phyloP scores from a whole-genome alignment of 2,888 invertebrate genomes.

The Drosophila picticornis region DNA sequence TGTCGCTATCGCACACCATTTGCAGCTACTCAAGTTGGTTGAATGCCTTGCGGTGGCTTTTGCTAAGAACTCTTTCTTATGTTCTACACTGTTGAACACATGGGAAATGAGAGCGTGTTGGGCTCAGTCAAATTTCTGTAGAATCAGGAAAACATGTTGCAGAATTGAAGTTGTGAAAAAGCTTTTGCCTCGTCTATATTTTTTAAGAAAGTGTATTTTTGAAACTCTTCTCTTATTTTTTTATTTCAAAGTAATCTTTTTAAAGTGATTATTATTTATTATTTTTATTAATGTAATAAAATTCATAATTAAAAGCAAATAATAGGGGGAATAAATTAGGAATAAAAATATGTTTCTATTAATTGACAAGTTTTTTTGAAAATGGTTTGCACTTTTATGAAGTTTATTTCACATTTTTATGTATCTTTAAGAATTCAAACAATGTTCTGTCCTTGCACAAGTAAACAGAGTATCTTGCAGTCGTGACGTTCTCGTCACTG shows the following conservation, averaged over 20 bases:
- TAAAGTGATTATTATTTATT: not conserved
- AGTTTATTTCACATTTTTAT: not conserved
- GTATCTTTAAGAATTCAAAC: not conserved
- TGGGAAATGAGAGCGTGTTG: not conserved
- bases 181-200: not conserved
- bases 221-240: not conserved
- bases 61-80: conserved; percentile 29
- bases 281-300: not conserved
- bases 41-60: conserved; percentile 64
- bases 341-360: not conserved
- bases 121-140: not conserved
- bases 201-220: not conserved
- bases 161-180: too few relatives aligned
- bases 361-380: not conserved
- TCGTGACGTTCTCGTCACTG: not conserved
- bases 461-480: not conserved
- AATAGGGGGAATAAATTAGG: not conserved
- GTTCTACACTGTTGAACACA: not conserved
- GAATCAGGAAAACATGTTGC: not conserved
- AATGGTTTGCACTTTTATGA: not conserved
- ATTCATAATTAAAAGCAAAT: not conserved
- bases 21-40: conserved; percentile 71
- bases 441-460: too few relatives aligned
- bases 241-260: not conserved
- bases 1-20: conserved; percentile 51